These are phyloP conservation scores for Progne subis DNA, from an alignment of 2,113 vertebrate species.

Conservation along the genomic window DNA sequence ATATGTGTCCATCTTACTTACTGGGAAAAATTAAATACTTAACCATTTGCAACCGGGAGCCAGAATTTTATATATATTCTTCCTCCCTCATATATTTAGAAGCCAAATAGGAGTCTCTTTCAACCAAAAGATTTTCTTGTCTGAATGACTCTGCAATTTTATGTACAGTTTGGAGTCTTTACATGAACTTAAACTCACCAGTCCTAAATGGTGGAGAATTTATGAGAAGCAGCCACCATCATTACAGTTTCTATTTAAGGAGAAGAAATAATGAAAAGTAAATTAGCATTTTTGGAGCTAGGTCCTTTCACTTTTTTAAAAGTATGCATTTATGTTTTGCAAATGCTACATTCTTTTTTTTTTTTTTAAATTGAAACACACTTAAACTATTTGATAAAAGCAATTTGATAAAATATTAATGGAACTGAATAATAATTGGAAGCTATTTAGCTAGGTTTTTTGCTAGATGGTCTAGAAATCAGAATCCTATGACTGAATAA, in stretches of 20 bases:
- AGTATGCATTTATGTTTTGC: not conserved
- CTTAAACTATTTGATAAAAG: not conserved
- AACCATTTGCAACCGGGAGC: not conserved
- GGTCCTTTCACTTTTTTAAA: not conserved
- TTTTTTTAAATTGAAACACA: not conserved
- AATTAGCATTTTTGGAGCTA: not conserved
- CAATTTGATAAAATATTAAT: not conserved
- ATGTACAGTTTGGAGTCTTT: not conserved
- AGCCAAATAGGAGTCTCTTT: not conserved
- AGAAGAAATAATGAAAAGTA: not conserved
- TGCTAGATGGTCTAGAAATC: not conserved
- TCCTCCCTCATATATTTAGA: not conserved
- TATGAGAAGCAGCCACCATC: not conserved
- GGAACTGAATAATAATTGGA: not conserved
- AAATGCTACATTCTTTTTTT: not conserved
- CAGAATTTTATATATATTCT: not conserved
- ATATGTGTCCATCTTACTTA: accelerated
- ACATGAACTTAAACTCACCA: not conserved
- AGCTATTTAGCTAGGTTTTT: not conserved
- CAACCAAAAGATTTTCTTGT: not conserved
- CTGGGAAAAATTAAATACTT: not conserved
- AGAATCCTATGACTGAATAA: not conserved
- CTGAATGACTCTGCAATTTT: not conserved
- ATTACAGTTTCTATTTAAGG: not conserved
- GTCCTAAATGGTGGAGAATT: not conserved